Percentiles rank a stretch among this genome's conserved stretches.
Conservation (phyloP, 2,888 invertebrate genomes). For the Therioaphis trifolii region DNA sequence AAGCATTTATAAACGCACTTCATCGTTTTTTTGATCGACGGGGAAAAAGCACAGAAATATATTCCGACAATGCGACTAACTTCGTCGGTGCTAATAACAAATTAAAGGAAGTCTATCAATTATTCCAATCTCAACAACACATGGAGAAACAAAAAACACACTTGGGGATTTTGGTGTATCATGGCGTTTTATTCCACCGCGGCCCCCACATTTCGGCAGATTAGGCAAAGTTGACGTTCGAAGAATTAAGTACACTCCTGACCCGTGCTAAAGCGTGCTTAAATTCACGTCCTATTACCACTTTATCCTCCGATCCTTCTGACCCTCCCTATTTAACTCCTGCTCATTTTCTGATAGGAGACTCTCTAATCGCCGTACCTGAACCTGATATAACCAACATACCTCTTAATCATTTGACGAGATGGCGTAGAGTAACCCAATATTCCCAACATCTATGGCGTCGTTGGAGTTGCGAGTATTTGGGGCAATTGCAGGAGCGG, state of each 20-base stretch:
- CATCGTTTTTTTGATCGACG: slow-evolving; percentile 66
- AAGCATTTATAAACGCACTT: slow-evolving; percentile 65
- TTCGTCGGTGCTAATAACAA: slow-evolving; percentile 64
- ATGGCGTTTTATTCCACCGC: no score
- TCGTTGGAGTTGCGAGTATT: no score
- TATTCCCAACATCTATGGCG: no score
- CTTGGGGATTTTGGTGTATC: no score
- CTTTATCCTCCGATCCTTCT: neutral
- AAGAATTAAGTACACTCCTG: slow-evolving; percentile 13
- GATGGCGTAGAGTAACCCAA: no score
- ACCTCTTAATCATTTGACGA: no score
- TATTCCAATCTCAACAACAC: no score
- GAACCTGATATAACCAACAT: no score
- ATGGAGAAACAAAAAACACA: no score
- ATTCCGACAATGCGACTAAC: slow-evolving; percentile 67
- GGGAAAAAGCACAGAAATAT: slow-evolving; percentile 65
- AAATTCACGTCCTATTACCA: slow-evolving; percentile 47
- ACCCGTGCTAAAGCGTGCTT: slow-evolving; percentile 44
- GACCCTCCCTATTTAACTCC: slow-evolving; percentile 56
- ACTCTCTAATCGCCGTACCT: neutral
- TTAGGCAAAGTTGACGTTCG: neutral
- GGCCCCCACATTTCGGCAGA: no score
- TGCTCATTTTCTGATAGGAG: slow-evolving; percentile 55
- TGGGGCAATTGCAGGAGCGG: no score
- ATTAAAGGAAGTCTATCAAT: no score